A percentile compares a stretch with the other conserved stretches of the same genome.
Conservation (phyloP, 1,140 invertebrate genomes). For the Plectrocnemia conspersa region DNA sequence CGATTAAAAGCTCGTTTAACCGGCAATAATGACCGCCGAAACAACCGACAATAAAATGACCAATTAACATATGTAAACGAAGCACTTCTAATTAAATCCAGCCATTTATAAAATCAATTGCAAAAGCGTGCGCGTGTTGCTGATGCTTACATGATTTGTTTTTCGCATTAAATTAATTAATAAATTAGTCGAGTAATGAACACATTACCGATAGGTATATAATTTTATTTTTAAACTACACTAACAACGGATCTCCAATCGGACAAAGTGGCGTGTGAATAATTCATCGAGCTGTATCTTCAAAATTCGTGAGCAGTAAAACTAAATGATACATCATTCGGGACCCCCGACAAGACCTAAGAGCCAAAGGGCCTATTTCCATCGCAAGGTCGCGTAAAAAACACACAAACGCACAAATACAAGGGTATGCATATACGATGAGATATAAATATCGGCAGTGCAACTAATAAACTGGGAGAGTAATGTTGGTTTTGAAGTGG, state of each 20-base stretch:
- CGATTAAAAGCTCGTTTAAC: constrained; percentile 29
- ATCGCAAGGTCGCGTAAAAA: background rate
- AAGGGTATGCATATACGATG: background rate
- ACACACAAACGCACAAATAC: background rate
- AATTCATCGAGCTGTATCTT: too few species aligned
- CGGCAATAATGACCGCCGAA: constrained; percentile 17
- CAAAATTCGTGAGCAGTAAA: constrained; percentile 3
- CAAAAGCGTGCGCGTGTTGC: too few species aligned
- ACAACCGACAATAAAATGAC: constrained; percentile 26
- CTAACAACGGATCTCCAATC: too few species aligned
- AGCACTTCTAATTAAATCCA: constrained; percentile 23
- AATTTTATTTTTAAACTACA: too few species aligned
- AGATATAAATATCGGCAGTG: background rate
- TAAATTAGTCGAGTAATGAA: too few species aligned
- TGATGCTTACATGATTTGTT: too few species aligned
- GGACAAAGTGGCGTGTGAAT: too few species aligned
- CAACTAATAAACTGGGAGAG: background rate
- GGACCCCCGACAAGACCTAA: too few species aligned
- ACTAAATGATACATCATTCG: constrained; percentile 1
- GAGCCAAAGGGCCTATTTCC: too few species aligned
- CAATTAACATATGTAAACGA: constrained; percentile 24
- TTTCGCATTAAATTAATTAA: too few species aligned
- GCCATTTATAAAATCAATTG: constrained; percentile 11
- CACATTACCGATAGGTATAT: too few species aligned
- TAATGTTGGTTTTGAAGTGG: constrained; percentile 1